phyloP scores from a whole-genome alignment of 2,797 vertebrate species.

The Mastacembelus armatus region DNA sequence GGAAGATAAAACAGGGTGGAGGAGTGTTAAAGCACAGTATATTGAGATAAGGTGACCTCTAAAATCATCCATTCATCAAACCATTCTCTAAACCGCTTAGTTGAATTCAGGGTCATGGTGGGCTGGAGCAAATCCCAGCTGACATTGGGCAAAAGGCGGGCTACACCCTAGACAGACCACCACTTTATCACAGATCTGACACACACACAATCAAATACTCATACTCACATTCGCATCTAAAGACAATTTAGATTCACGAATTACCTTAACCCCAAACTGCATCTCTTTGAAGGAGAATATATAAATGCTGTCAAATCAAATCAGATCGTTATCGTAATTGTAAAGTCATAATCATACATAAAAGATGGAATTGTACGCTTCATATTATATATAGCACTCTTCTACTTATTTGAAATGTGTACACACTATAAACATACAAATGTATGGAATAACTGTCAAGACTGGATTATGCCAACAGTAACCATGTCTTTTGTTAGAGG shows the following conservation, averaged over 20 bases:
- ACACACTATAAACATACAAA: constrained; percentile 3
- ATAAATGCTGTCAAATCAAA: constrained; percentile 52
- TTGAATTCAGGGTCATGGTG: too few relatives aligned
- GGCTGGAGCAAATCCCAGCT: too few relatives aligned
- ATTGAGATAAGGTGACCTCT: constrained; percentile 28
- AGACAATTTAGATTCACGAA: too few relatives aligned
- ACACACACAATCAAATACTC: too few relatives aligned
- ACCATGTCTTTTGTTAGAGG: constrained; percentile 12
- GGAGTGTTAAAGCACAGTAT: not conserved
- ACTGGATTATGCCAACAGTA: constrained; percentile 39
- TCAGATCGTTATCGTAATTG: constrained; percentile 15
- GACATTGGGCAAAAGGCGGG: too few relatives aligned
- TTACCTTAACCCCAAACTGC: too few relatives aligned
- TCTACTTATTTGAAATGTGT: constrained; percentile 23
- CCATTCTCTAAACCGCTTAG: too few relatives aligned
- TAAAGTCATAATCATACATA: too few relatives aligned
- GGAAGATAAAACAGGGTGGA: constrained; percentile 7
- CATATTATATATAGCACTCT: too few relatives aligned
- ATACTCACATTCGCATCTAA: too few relatives aligned
- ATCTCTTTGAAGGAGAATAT: constrained; percentile 49
- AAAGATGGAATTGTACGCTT: constrained; percentile 13
- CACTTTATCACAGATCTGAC: too few relatives aligned
- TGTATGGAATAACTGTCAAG: not conserved
- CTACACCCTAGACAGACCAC: too few relatives aligned
- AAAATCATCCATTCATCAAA: constrained; percentile 22